Base-by-base conservation (phyloP, 2,797 vertebrate genomes). In the Arremon brunneinucha region DNA sequence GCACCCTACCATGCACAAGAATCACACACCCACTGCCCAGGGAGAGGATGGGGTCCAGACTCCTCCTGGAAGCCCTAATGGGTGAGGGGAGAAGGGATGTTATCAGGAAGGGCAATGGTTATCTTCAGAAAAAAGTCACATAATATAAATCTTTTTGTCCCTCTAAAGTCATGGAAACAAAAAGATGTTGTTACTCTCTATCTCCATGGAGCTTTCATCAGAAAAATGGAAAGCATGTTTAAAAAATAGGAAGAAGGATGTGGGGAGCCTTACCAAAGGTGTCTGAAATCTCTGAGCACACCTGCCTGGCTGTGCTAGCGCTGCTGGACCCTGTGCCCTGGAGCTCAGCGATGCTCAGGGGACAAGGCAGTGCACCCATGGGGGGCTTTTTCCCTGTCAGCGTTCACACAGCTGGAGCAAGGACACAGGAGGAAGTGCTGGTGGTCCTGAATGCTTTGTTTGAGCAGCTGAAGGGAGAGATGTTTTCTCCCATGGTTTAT, bases 311-410 rank as follows among this genome's bases (percentile, higher is more conserved):
- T 69, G 17, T 13, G 60, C 27, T 43, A 37, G 68, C 15, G 1
- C 37, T n/a, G 44, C 76, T 24, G 32, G 32, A 44, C 34, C 37
- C 24, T 1, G 2, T 3, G 3, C 27, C 47, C 39, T 20, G 62
- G 41, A 64, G 70, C 47, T 74, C 50, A 32, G 74, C 0, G 0
- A 30, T 59, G 65, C 57, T 62, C 69, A 26, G 35, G 50, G 50
- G 11, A 37, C 2, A 4, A 50, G 62, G 44, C 0, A 1, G 13
- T 57, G 63, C 17, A 2, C 34, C 46, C 56, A 11, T 0, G 0
- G 19, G 1, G 3, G 19, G 2, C 1, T 49, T 72, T 67, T 34
- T 26, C 76, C 41, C 6, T 4, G 32, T 37, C 15, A 4, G 43
- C 12, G 0, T 62, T 89, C 72, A 8, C 37, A 27, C 41, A 56